Base-by-base conservation (phyloP, 2,888 invertebrate species). In the Lottia gigantea region DNA sequence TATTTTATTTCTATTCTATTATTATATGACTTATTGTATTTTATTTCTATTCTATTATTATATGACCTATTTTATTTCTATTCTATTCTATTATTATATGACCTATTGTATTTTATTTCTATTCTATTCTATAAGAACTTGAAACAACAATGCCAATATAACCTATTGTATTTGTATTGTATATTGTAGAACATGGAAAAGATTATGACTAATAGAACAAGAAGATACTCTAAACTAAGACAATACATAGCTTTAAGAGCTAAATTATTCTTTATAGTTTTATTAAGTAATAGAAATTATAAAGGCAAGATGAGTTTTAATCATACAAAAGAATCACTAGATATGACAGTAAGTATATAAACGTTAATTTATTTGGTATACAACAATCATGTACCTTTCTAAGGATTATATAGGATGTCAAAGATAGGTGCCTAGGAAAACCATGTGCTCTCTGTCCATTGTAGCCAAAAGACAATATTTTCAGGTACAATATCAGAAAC, bases 281-380 rank as follows among this genome's bases (percentile, higher is more conserved):
- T 85, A 67, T 77, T 89, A 66, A 74, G 72, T 31, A 83, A 85
- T 70, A 76, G 87, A 40, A 79, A 85, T 46, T 89, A 85, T 74
- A 77, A 72, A n/a, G 89, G 89, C 12, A 82, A 82, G 67, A 82
- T 89, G 75, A 78, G 73, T 23, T 86, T 89, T 78, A 82, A 87
- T 77, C 88, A 88, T 75, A 71, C 80, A 14, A 83, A 82, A 61
- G 85, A 86, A 73, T 79, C 79, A 6, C 77, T 89, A 26, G 83
- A 86, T n/a, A 82, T 89, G 72, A 74, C 77, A 66, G 88, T 89
- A 80, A 83, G 81, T 79, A 6, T 31, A 31, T 31, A 4, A 4
- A 4, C 31, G 2, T 31, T 31, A 31, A 31, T 6, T 4, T 4
- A 31, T 31, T 31, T 31, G 2, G 31, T 31, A 31, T 31, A 6